Conservation (phyloP, 2,113 vertebrate species). For the Phaetusa simplex region DNA sequence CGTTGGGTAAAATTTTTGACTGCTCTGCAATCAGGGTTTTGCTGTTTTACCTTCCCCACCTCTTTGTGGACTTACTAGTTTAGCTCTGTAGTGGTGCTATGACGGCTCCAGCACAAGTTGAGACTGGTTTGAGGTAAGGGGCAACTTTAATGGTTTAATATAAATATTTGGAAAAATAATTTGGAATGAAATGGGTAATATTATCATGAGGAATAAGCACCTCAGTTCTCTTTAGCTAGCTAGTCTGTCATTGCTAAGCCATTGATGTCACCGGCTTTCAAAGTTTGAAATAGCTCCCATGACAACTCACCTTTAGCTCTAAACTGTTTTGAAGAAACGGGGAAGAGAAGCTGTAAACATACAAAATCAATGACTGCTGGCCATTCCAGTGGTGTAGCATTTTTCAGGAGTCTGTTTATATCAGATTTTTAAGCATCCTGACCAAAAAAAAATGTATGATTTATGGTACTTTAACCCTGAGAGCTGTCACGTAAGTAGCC, state of each 20-base stretch:
- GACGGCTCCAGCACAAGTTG: background rate
- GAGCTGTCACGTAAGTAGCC: conserved; percentile 3
- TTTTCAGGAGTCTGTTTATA: conserved; percentile 3
- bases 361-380: background rate
- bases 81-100: background rate
- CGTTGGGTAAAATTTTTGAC: background rate
- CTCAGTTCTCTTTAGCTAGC: background rate
- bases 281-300: background rate
- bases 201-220: background rate
- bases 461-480: conserved; percentile 31
- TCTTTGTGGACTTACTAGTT: background rate
- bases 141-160: background rate
- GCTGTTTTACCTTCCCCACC: background rate
- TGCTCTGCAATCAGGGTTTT: background rate
- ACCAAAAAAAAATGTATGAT: background rate
- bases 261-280: background rate
- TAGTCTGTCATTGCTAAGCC: background rate
- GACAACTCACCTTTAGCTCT: background rate
- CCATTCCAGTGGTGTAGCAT: conserved; percentile 31
- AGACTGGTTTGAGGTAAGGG: background rate
- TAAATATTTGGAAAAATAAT: background rate
- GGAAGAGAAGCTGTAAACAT: background rate
- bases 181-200: background rate
- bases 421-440: background rate
- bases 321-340: background rate